Conservation (phyloP, 2,888 invertebrate genomes). For the Brassicogethes aeneus region DNA sequence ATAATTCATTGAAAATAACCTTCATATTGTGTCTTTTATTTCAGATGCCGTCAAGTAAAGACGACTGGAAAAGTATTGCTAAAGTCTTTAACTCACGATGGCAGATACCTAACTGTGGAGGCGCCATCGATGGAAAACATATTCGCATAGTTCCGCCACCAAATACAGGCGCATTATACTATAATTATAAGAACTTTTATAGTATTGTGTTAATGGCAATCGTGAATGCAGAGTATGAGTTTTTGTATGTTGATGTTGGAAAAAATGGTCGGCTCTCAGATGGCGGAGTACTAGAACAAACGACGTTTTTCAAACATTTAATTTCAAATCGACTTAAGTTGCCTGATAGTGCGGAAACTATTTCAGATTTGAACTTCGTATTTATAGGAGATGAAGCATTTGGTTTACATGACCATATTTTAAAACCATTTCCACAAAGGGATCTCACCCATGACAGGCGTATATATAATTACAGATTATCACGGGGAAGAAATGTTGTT, state of each 20-base stretch:
- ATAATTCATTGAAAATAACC: too few relatives aligned
- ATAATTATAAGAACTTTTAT: constrained; percentile 19
- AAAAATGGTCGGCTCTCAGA: constrained; percentile 15
- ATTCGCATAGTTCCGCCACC: constrained; percentile 14
- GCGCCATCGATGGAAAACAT: constrained; percentile 17
- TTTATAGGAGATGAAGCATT: constrained; percentile 18
- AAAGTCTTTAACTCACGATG: constrained; percentile 9
- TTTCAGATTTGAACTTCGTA: constrained; percentile 14
- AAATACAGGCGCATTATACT: constrained; percentile 17
- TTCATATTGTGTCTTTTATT: too few relatives aligned
- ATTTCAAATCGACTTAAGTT: constrained; percentile 6
- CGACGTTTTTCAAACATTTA: constrained; percentile 8
- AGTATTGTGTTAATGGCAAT: constrained; percentile 17
- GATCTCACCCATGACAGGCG: constrained; percentile 6
- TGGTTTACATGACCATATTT: constrained; percentile 14
- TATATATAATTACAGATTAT: constrained; percentile 13
- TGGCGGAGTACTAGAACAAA: constrained; percentile 18
- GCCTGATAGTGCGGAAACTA: constrained; percentile 8
- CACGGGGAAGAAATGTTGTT: constrained; percentile 12
- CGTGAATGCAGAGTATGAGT: constrained; percentile 20
- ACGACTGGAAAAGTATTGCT: constrained; percentile 16
- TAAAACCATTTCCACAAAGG: constrained; percentile 21
- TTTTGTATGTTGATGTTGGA: constrained; percentile 17
- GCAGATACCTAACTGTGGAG: constrained; percentile 17
- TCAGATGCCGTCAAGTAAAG: constrained; percentile 13